Conservation (phyloP, 1,140 invertebrate genomes). For the Spodoptera frugiperda region DNA sequence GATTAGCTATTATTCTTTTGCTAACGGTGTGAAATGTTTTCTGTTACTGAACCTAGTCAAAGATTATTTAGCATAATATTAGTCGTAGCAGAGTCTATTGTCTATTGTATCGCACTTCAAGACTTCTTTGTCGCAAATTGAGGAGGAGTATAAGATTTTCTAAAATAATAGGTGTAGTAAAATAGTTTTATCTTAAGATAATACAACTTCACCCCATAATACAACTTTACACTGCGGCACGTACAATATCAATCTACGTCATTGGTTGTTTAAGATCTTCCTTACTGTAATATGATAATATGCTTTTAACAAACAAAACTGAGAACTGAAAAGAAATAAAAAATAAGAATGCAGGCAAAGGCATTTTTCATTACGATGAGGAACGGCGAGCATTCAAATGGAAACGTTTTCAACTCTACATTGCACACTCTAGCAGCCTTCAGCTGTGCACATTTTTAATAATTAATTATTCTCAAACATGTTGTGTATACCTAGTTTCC, state of each 20-base stretch:
- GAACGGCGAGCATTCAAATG: constrained; percentile 16
- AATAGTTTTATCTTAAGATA: no score
- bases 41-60: neutral
- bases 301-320: neutral
- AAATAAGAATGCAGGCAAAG: constrained; percentile 1
- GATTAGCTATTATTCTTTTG: constrained; percentile 18
- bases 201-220: no score
- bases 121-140: no score
- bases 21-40: constrained; percentile 14
- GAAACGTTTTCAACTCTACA: constrained; percentile 11
- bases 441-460: constrained; percentile 28
- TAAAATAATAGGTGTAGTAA: no score
- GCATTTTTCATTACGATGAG: constrained; percentile 17
- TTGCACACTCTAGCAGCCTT: constrained; percentile 18
- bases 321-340: neutral
- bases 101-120: neutral
- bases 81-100: neutral
- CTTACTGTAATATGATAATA: no score
- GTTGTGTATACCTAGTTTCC: constrained; percentile 18
- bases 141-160: no score
- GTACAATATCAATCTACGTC: neutral
- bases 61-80: constrained; percentile 11
- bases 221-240: neutral
- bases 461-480: constrained; percentile 34
- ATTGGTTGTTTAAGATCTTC: no score